Evolutionary conservation across 37 sponge, comb jelly and placozoan species (phyloP), one percentile per base, ranked within the genome.

Genomic region (Amphimedon queenslandica): DNA sequence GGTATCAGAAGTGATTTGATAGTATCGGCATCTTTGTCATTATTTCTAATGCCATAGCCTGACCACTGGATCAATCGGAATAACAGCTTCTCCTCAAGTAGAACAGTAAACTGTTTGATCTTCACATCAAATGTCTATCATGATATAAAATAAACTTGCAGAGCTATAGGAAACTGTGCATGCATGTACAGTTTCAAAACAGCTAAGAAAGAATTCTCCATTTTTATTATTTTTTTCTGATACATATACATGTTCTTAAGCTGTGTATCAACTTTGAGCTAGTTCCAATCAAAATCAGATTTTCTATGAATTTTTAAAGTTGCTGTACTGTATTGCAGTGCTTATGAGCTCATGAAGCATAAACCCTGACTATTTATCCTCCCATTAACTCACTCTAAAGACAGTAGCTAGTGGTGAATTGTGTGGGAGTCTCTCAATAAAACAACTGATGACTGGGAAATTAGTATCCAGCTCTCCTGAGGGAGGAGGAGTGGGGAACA

Each of bases 1-100:
- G n/a, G n/a, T n/a, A n/a, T n/a, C n/a, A n/a, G n/a, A n/a, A n/a
- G n/a, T n/a, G n/a, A n/a, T n/a, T n/a, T n/a, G n/a, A n/a, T n/a
- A n/a, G n/a, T n/a, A n/a, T n/a, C n/a, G 8, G 53, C 8, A 47
- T 47, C 53, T 47, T 13, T 47, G 13, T 13, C 53, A 47, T 8
- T 47, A 8, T 13, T 13, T 18, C 53, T 13, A 18, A 53, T 39
- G 2, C 85, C 87, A n/a, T 76, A 43, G 13, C 89, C 87, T 0
- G 74, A 71, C 84, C 89, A 89, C 80, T 93, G 94, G 2, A 89
- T 27, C 40, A 93, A 37, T 64, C 79, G 76, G 63, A 93, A 83
- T 29, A 93, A 71, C 32, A 93, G 37, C n/a, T 67, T 73, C 73
- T 93, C 94, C 42, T 93, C 94, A 42, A 93, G 40, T 25, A 84